These are phyloP conservation scores for Tautogolabrus adspersus DNA, from an alignment of 2,113 vertebrate species.

Conservation along the genomic window DNA sequence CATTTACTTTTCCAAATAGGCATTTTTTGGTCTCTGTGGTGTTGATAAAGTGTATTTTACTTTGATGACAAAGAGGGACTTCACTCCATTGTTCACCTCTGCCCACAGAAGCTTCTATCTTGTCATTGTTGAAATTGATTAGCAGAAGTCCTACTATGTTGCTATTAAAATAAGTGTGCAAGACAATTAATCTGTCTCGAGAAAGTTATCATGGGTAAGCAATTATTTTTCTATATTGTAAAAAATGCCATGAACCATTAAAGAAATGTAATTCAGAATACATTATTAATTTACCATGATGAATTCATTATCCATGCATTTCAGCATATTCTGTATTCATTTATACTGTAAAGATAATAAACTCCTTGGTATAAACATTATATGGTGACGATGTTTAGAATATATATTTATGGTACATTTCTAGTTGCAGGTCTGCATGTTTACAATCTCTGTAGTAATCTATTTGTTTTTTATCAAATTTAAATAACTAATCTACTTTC, in stretches of 20 bases:
- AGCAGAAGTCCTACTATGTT: constrained; percentile 20
- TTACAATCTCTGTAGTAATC: too few relatives aligned
- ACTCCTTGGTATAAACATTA: neutral
- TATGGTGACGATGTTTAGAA: neutral
- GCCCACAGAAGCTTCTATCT: constrained; percentile 46
- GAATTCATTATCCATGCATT: neutral
- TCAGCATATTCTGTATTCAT: neutral
- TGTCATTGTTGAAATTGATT: constrained; percentile 64
- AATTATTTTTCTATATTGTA: constrained; percentile 5
- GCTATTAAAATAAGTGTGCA: constrained; percentile 9
- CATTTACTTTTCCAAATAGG: constrained; percentile 36
- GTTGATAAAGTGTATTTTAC: constrained; percentile 29
- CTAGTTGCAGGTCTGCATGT: neutral
- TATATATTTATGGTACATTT: neutral
- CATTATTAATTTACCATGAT: neutral
- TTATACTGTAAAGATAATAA: neutral
- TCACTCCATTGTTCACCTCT: constrained; percentile 61
- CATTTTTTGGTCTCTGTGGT: neutral
- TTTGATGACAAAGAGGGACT: constrained; percentile 28
- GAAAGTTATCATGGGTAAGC: too few relatives aligned
- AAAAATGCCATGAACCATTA: neutral
- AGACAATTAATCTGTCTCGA: neutral
- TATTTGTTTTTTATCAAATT: neutral
- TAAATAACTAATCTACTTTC: neutral
- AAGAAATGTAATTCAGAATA: constrained; percentile 7